Evolutionary conservation across 2,797 vertebrate genomes (phyloP).

Genomic region (Falco novaeseelandiae): DNA sequence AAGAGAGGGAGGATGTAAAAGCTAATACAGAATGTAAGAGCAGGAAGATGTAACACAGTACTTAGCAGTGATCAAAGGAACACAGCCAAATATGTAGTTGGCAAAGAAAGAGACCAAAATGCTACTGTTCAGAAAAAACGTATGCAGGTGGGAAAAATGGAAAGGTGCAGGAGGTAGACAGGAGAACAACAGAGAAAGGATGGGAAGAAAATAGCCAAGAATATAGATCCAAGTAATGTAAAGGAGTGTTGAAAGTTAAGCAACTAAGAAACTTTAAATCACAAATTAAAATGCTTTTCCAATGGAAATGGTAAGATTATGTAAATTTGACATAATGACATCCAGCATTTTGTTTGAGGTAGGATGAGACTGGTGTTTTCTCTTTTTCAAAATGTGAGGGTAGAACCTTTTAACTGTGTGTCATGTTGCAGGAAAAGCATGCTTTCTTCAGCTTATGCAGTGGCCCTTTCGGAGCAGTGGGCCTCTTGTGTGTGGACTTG

Average conservation of each 20-base stretch:
- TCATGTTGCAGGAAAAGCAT: rapidly evolving
- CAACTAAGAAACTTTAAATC: background rate
- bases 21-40: background rate
- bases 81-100: background rate
- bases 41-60: background rate
- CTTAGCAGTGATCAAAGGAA: background rate
- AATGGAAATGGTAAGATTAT: background rate
- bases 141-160: background rate
- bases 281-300: background rate
- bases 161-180: background rate
- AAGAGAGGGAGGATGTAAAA: background rate
- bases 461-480: rapidly evolving
- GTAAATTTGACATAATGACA: background rate
- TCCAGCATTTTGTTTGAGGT: background rate
- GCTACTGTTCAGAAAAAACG: background rate
- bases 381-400: background rate
- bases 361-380: background rate
- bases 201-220: background rate
- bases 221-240: background rate
- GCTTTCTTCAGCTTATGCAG: background rate
- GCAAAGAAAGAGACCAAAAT: background rate
- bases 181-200: background rate
- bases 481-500: background rate
- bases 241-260: background rate
- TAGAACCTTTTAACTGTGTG: background rate